Base-by-base conservation (phyloP, 1,140 invertebrate genomes). In the Hydropsyche tenuis region DNA sequence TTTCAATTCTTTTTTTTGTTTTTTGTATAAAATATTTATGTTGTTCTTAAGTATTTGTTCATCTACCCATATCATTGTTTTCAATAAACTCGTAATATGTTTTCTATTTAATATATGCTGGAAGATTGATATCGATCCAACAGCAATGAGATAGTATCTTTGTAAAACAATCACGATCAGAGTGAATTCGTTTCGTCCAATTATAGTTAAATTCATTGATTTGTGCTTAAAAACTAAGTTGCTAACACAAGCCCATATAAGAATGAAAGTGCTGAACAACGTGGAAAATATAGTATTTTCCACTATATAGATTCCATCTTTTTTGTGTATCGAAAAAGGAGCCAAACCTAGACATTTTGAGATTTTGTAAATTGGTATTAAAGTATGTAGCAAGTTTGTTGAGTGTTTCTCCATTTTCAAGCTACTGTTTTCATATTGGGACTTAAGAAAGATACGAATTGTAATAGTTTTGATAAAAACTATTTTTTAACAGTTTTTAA, bases 361-460 rank as follows among this genome's bases (percentile, higher is more conserved):
- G 20, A 75, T 7, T 71, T 9, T 66, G 23, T 72, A 72, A 56
- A 75, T 30, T 18, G 73, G 73, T 14, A 72, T 1, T 18, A 75
- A 11, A 18, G 60, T 62, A n/a, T 72, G 48, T 1, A 71, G 22
- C 7, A 75, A 6, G 30, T 66, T 56, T 25, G 18, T 30, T 6
- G 20, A 16, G 63, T 23, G 43, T 20, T 30, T 23, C 6, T 11
- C 45, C 73, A 64, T 74, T 74, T 74, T 37, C 20, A 45, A 6
- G 3, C 3, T 46, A 46, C 45, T 46, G 45, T n/a, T n/a, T n/a
- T n/a, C n/a, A n/a, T n/a, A n/a, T n/a, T n/a, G n/a, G n/a, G n/a
- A n/a, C n/a, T n/a, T n/a, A n/a, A n/a, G n/a, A n/a, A n/a, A n/a
- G n/a, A n/a, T n/a, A n/a, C n/a, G n/a, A n/a, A n/a, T n/a, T n/a